Base-by-base conservation (phyloP, 2,797 vertebrate species). In the Sebastolobus alascanus region DNA sequence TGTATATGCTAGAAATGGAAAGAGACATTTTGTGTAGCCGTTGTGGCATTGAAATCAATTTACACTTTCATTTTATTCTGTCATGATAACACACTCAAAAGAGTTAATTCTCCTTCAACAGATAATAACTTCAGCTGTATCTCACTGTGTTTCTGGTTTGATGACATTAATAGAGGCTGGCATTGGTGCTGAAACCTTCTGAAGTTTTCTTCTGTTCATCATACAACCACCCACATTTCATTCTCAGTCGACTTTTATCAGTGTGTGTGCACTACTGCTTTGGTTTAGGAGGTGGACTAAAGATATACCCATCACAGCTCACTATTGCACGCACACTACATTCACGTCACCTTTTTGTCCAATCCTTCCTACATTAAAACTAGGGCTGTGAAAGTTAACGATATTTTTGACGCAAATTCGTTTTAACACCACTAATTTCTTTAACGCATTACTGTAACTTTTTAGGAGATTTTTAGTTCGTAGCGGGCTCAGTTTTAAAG, bases 1-100 rank as follows among this genome's bases (percentile, higher is more conserved):
- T 81, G 89, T 76, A 80, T 43, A 61, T 74, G 74, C 88, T 88
- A 71, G 89, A 91, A 91, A 76, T 77, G 68, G 54, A 61, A 73
- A 65, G 73, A 83, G 54, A 27, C 2, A 64, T 85, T 73, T 68
- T 85, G 58, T 68, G 43, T 71, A 78, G 68, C 75, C 79, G 63
- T 14, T 14, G 54, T 58, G 33, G 25, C 63, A 33, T 52, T 79
- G 40, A 67, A 63, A 77, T 77, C 1, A 64, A 75, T 68, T 58
- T 29, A 37, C 25, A 13, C 35, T 68, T 63, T 37, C 0, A n/a
- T 84, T 81, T 56, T 63, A n/a, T 70, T 50, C 16, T 18, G 13
- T 63, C 38, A 55, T 50, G 37, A 75, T 31, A 68, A 43, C 43
- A 54, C 46, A 54, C 11, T 77, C 55, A 5, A 31, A 37, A 50